Evolutionary conservation across 2,113 vertebrate genomes (phyloP).

Genomic region (Orycteropus afer): DNA sequence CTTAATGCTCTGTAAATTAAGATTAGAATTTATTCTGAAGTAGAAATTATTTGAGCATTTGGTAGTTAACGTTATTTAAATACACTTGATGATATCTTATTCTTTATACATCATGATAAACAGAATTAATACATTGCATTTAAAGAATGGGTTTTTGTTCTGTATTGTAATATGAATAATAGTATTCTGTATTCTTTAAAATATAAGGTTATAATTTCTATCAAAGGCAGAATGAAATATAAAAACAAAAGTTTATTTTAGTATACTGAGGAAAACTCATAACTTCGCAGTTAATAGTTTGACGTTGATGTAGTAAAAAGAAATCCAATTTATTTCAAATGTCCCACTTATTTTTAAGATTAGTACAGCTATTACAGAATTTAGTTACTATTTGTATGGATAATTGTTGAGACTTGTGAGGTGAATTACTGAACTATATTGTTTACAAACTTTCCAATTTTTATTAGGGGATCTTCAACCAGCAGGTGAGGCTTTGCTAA

Average conservation of each 20-base stretch:
- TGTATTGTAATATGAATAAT: conserved; percentile 11
- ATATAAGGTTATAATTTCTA: conserved; percentile 33
- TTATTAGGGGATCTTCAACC: not conserved
- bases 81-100: conserved; percentile 35
- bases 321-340: not conserved
- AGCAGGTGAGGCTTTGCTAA: not conserved
- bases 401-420: not conserved
- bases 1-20: conserved; percentile 26
- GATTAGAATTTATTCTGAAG: conserved; percentile 33
- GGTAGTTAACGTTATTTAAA: conserved; percentile 38
- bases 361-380: not conserved
- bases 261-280: not conserved
- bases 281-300: conserved; percentile 35
- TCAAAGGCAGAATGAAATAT: conserved; percentile 27
- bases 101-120: conserved; percentile 28
- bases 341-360: conserved; percentile 49
- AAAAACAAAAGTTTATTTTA: not conserved
- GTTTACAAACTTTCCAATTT: not conserved
- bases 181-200: not conserved
- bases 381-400: not conserved
- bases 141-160: conserved; percentile 45
- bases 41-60: conserved; percentile 22
- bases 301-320: conserved; percentile 19
- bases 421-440: not conserved
- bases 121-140: conserved; percentile 46